These are phyloP conservation scores for Panthera leo DNA, from an alignment of 2,113 vertebrate species.

Conservation along the genomic window DNA sequence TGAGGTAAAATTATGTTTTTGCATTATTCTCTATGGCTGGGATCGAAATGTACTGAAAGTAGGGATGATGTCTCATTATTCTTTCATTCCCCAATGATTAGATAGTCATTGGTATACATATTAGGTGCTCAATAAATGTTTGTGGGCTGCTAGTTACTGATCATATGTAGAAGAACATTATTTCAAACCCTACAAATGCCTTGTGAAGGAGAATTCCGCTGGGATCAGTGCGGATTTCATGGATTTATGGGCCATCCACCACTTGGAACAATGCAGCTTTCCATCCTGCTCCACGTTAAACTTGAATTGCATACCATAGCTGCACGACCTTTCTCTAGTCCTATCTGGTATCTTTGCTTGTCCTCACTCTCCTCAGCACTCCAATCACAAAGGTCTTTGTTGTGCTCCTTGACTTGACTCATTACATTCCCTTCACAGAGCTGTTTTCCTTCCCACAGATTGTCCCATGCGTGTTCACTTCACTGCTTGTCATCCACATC, in stretches of 20 bases:
- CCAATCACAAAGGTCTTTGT: background rate
- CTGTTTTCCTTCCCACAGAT: background rate
- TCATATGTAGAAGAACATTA: background rate
- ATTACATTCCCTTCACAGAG: background rate
- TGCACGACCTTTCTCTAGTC: background rate
- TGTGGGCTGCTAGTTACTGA: background rate
- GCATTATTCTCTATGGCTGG: background rate
- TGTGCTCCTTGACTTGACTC: background rate
- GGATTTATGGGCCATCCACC: background rate
- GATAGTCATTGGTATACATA: background rate
- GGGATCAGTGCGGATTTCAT: background rate
- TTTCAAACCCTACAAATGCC: background rate
- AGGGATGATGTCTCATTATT: background rate
- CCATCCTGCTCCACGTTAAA: background rate
- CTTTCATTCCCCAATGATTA: slow-evolving; percentile 4
- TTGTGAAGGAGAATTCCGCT: background rate
- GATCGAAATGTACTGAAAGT: background rate
- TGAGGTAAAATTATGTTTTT: background rate
- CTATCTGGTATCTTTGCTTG: background rate
- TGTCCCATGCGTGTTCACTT: background rate
- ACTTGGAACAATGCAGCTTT: background rate
- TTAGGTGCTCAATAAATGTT: slow-evolving; percentile 5
- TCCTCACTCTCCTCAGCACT: background rate
- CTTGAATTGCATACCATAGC: background rate
- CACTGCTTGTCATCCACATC: background rate